Percentiles rank a stretch among this genome's conserved stretches.
Evolutionary conservation across 2,113 vertebrate genomes (phyloP).

Genomic region (Dasyurus viverrinus): DNA sequence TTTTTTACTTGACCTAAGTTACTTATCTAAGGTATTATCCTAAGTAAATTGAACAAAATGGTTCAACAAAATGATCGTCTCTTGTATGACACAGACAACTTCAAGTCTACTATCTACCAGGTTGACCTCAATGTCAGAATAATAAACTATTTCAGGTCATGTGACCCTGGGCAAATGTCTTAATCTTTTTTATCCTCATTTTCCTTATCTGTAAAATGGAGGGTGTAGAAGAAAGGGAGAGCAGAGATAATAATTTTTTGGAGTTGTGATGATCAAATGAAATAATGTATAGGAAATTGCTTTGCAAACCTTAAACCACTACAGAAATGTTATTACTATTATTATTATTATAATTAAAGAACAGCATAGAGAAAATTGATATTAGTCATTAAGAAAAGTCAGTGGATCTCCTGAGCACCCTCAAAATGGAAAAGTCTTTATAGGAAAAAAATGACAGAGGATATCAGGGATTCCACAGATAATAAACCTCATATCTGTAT

Average conservation of each 20-base stretch:
- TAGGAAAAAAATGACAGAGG: neutral
- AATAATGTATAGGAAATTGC: neutral
- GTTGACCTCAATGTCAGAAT: neutral
- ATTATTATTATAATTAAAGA: neutral
- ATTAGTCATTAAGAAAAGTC: neutral
- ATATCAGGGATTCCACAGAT: neutral
- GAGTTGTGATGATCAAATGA: neutral
- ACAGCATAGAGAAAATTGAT: neutral
- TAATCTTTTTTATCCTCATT: neutral
- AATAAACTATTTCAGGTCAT: neutral
- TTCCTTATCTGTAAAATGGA: neutral
- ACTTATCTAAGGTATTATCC: neutral
- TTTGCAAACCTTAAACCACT: neutral
- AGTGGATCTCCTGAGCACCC: neutral
- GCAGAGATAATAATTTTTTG: neutral
- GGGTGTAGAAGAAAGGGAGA: neutral
- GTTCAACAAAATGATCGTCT: neutral
- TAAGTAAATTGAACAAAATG: neutral
- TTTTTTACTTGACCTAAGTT: neutral
- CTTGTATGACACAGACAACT: neutral
- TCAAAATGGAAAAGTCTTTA: slow-evolving; percentile 22
- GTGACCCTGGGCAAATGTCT: neutral
- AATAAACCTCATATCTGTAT: neutral
- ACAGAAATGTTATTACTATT: neutral
- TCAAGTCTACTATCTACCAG: neutral